Conservation (phyloP, 2,113 vertebrate species). For the Callopanchax toddi region DNA sequence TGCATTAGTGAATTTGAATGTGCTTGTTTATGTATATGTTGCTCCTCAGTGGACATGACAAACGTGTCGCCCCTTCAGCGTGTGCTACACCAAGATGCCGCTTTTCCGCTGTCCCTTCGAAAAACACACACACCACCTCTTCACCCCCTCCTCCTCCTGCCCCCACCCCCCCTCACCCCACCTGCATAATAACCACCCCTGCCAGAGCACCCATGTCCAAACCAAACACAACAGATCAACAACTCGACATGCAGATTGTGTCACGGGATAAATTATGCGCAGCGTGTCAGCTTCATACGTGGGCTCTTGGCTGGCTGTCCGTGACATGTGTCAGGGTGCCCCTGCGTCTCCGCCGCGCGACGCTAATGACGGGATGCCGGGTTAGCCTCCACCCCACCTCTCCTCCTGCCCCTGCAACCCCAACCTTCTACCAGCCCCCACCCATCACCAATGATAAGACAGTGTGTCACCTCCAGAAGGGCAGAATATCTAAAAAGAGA, state of each 20-base stretch:
- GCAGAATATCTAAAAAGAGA: slow-evolving; percentile 23
- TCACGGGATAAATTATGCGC: slow-evolving; percentile 83
- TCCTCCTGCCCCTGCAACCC: slow-evolving; percentile 59
- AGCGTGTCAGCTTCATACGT: slow-evolving; percentile 79
- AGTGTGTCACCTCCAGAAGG: slow-evolving; percentile 73
- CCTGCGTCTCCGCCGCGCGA: slow-evolving; percentile 68
- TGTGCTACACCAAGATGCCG: slow-evolving; percentile 57
- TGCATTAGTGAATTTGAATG: slow-evolving; percentile 62
- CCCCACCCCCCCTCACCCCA: slow-evolving; percentile 20
- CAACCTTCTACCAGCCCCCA: slow-evolving; percentile 38
- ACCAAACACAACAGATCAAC: slow-evolving; percentile 80
- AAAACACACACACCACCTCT: slow-evolving; percentile 61
- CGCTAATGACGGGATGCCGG: slow-evolving; percentile 79
- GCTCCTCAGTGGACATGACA: slow-evolving; percentile 80
- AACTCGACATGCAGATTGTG: slow-evolving; percentile 82
- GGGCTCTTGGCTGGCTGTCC: slow-evolving; percentile 77
- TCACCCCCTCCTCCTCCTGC: slow-evolving; percentile 53
- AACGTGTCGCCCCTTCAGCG: slow-evolving; percentile 73
- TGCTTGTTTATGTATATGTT: slow-evolving; percentile 72
- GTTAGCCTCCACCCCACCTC: slow-evolving; percentile 62
- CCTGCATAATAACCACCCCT: slow-evolving; percentile 70
- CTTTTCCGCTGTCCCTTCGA: slow-evolving; percentile 28
- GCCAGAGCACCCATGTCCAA: slow-evolving; percentile 76
- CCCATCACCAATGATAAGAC: slow-evolving; percentile 65
- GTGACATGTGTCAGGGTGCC: slow-evolving; percentile 84